These are phyloP conservation scores for Noctilio leporinus DNA, from an alignment of 2,113 vertebrate genomes.

Conservation along the genomic window DNA sequence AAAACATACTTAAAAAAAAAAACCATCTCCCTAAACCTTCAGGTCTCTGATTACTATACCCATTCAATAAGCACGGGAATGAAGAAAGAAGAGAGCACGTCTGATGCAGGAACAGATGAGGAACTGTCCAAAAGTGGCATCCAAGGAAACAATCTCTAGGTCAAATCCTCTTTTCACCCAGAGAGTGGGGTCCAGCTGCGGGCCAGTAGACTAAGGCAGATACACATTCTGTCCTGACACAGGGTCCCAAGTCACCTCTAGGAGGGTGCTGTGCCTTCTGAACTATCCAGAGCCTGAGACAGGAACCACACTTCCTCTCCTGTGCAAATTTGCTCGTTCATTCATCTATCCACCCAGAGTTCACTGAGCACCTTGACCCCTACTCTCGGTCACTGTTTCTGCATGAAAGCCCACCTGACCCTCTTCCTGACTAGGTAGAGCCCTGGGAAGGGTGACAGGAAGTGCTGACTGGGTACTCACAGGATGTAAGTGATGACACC, in stretches of 20 bases:
- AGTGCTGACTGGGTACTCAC: conserved; percentile 80
- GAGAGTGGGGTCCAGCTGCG: background rate
- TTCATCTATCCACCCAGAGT: background rate
- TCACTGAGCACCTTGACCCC: background rate
- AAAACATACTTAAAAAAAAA: too few relatives aligned
- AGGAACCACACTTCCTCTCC: background rate
- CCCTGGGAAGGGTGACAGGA: rapidly evolving
- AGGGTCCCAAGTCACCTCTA: background rate
- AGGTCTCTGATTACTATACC: background rate
- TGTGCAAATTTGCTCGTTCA: background rate
- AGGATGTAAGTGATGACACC: conserved; percentile 97
- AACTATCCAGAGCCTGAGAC: background rate
- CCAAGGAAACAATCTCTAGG: background rate
- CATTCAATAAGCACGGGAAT: background rate
- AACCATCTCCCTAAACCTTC: background rate
- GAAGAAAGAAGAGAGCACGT: background rate
- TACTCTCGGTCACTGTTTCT: background rate
- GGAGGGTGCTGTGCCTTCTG: background rate
- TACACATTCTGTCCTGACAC: rapidly evolving
- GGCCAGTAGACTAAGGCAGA: rapidly evolving
- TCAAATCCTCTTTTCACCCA: background rate
- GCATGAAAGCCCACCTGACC: background rate
- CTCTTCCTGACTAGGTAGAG: background rate
- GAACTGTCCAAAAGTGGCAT: background rate
- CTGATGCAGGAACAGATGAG: background rate